Evolutionary conservation across 2,113 vertebrate species (phyloP).

Genomic region (Xiphophorus couchianus): DNA sequence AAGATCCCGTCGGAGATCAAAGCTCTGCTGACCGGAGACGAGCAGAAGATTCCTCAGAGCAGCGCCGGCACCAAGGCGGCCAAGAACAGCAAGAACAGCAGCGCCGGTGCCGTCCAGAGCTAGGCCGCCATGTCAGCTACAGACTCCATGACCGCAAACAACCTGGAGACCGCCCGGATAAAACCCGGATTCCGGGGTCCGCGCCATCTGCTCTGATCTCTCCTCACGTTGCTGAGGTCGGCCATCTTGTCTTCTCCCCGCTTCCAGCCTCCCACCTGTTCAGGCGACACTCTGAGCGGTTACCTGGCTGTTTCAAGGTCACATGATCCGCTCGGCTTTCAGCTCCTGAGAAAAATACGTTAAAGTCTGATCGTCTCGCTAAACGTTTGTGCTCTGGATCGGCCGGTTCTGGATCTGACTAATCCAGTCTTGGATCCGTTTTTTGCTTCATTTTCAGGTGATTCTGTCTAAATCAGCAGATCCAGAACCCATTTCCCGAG

Average conservation of each 20-base stretch:
- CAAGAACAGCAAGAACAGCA: conserved; percentile 83
- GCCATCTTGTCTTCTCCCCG: neutral
- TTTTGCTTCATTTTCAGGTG: no score
- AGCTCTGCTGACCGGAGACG: conserved; percentile 93
- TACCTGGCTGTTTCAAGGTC: neutral
- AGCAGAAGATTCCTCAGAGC: conserved; percentile 84
- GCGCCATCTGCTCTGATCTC: neutral
- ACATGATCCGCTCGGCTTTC: neutral
- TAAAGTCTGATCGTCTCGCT: neutral
- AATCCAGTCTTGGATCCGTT: no score
- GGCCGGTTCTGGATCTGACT: neutral
- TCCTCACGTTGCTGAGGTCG: neutral
- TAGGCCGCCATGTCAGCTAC: neutral
- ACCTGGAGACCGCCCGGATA: neutral
- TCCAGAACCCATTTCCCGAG: neutral
- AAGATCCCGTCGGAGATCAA: conserved; percentile 99
- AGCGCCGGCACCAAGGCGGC: conserved; percentile 79
- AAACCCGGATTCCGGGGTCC: no score
- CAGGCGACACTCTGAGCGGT: no score
- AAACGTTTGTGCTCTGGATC: neutral
- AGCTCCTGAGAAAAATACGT: neutral
- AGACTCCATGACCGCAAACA: neutral
- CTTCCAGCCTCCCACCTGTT: no score
- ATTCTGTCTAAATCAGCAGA: neutral
- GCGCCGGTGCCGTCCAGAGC: conserved; percentile 55